Conservation (phyloP, 2,797 vertebrate species). For the Hemibagrus guttatus region DNA sequence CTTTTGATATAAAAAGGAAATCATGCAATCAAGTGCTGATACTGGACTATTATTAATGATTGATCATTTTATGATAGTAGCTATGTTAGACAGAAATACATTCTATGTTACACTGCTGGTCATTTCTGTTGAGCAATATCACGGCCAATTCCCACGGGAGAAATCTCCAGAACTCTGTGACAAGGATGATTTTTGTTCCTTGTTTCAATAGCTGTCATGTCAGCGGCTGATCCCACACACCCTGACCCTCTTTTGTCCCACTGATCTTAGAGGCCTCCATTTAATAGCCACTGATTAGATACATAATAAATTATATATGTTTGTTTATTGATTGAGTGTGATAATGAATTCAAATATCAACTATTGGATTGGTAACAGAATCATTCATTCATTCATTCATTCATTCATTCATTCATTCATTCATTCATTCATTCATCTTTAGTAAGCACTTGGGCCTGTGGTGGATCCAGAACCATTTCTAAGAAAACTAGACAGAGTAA, state of each 20-base stretch:
- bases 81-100: background rate
- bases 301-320: conserved; percentile 61
- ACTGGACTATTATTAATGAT: background rate
- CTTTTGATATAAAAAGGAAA: background rate
- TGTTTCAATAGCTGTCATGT: conserved; percentile 59
- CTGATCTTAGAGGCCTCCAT: conserved; percentile 60
- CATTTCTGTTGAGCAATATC: background rate
- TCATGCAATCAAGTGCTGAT: background rate
- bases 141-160: conserved; percentile 26
- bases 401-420: too few species aligned
- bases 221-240: conserved; percentile 22
- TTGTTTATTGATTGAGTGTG: conserved; percentile 38
- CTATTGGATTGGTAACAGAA: conserved; percentile 60
- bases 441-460: background rate
- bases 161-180: conserved; percentile 33
- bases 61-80: background rate
- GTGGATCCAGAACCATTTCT: background rate
- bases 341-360: conserved; percentile 65
- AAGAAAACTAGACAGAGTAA: background rate
- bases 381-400: background rate
- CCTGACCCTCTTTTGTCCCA: conserved; percentile 60
- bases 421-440: background rate
- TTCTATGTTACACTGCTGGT: background rate
- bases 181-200: conserved; percentile 49
- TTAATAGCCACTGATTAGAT: conserved; percentile 63